Conservation (phyloP, 2,888 invertebrate genomes). For the Luffia ferchaultella region DNA sequence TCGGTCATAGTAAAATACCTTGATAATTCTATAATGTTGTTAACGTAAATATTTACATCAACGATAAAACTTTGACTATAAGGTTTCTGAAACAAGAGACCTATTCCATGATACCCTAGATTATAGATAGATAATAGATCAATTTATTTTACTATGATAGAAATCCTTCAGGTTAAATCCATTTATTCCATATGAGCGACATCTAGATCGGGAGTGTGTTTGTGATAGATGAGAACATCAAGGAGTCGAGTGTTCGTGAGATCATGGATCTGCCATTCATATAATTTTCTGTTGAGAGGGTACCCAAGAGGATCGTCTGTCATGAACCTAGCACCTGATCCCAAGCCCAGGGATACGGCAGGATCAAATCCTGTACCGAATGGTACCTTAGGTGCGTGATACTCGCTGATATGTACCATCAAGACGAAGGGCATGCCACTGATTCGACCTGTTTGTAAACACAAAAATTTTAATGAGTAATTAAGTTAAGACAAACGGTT, state of each 20-base stretch:
- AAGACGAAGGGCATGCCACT: conserved; percentile 69
- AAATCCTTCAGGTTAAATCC: too few relatives aligned
- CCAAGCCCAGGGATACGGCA: conserved; percentile 53
- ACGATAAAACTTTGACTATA: too few relatives aligned
- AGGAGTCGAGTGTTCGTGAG: conserved; percentile 54
- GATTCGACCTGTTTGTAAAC: conserved; percentile 30
- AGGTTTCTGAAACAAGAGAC: too few relatives aligned
- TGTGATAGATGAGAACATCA: conserved; percentile 61
- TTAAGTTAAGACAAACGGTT: not conserved
- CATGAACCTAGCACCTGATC: conserved; percentile 44
- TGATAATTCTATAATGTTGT: too few relatives aligned
- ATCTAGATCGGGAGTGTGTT: conserved; percentile 40
- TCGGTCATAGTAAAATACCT: too few relatives aligned
- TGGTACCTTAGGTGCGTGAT: conserved; percentile 40
- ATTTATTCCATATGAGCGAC: conserved; percentile 28
- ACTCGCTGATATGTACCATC: conserved; percentile 67
- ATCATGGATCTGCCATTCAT: conserved; percentile 32
- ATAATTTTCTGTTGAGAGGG: conserved; percentile 63
- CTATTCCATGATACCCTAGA: too few relatives aligned
- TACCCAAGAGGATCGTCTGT: conserved; percentile 60
- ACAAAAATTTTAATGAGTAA: not conserved
- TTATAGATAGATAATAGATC: too few relatives aligned
- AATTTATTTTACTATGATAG: too few relatives aligned
- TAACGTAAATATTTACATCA: too few relatives aligned
- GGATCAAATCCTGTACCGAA: conserved; percentile 49